Evolutionary conservation across 2,888 invertebrate genomes (phyloP).

Genomic region (Ceraclea dissimilis): DNA sequence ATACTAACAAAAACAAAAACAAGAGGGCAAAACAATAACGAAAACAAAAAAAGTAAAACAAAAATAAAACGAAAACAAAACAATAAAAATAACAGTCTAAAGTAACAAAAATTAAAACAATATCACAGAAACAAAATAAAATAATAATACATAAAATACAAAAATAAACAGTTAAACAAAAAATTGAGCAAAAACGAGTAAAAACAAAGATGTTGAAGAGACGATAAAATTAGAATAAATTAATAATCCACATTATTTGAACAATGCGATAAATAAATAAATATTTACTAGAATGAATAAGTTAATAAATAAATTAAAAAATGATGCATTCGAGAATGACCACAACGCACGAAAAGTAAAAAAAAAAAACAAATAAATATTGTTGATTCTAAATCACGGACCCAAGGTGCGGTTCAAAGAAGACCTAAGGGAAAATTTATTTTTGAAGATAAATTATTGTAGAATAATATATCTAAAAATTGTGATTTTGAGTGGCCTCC

Average conservation of each 20-base stretch:
- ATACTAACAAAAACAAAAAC: neutral
- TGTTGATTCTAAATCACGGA: too few relatives aligned
- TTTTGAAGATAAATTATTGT: neutral
- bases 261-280: slow-evolving; percentile 8
- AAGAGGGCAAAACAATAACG: neutral
- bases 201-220: slow-evolving; percentile 7
- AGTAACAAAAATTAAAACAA: neutral
- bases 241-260: neutral
- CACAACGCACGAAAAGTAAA: too few relatives aligned
- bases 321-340: neutral
- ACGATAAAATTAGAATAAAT: neutral
- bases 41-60: slow-evolving; percentile 13
- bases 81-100: neutral
- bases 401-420: too few relatives aligned
- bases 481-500: too few relatives aligned
- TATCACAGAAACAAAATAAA: slow-evolving; percentile 9
- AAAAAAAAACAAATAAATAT: too few relatives aligned
- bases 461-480: neutral
- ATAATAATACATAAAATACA: slow-evolving; percentile 12
- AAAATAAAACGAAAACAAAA: slow-evolving; percentile 14
- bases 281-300: slow-evolving; percentile 7
- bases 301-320: neutral
- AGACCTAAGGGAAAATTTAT: too few relatives aligned
- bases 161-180: slow-evolving; percentile 14
- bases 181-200: slow-evolving; percentile 10